Percentiles rank a stretch among this genome's conserved stretches.
Evolutionary conservation across 1,140 invertebrate genomes (phyloP).

Genomic region (Cecropterus lyciades): DNA sequence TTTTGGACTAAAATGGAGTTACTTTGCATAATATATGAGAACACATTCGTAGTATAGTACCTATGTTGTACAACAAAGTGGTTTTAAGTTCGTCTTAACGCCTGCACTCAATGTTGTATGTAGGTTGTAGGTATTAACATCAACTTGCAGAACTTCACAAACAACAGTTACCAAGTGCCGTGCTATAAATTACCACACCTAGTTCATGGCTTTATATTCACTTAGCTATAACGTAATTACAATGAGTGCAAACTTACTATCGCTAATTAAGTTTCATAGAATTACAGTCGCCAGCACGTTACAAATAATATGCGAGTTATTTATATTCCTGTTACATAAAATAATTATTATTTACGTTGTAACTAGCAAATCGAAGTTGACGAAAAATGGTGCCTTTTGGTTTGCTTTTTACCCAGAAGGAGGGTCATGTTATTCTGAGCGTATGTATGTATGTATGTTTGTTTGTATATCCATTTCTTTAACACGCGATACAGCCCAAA

Average conservation of each 20-base stretch:
- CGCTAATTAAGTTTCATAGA: neutral
- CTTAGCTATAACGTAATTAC: conserved; percentile 5
- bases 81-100: conserved; percentile 8
- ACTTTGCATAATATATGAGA: too few relatives aligned
- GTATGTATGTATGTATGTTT: too few relatives aligned
- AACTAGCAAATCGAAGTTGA: too few relatives aligned
- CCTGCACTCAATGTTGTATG: conserved; percentile 1
- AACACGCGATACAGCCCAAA: too few relatives aligned
- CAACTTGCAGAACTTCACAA: conserved; percentile 10
- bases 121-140: conserved; percentile 5
- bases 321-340: neutral
- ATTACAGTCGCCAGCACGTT: neutral
- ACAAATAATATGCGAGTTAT: neutral
- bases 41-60: too few relatives aligned
- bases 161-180: conserved; percentile 6
- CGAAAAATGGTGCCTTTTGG: too few relatives aligned
- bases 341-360: too few relatives aligned
- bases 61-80: neutral
- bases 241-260: conserved; percentile 4
- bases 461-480: too few relatives aligned
- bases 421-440: too few relatives aligned
- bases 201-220: conserved; percentile 8
- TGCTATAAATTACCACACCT: conserved; percentile 20
- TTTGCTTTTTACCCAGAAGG: too few relatives aligned
- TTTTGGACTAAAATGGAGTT: too few relatives aligned